Evolutionary conservation across 2,797 vertebrate species (phyloP).

Genomic region (Epinephelus coioides): DNA sequence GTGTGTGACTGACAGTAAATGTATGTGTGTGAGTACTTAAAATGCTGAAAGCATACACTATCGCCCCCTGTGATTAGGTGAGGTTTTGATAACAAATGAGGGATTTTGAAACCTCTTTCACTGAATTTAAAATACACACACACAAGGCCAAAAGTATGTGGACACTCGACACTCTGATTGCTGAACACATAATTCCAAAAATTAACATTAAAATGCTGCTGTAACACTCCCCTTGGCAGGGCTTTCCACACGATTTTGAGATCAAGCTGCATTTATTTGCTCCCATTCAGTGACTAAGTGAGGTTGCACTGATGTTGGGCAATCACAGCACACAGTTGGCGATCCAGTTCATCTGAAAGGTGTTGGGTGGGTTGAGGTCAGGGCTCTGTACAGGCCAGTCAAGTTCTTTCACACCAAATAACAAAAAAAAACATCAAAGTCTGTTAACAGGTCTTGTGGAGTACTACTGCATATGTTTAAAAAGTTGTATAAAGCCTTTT

Average conservation of each 20-base stretch:
- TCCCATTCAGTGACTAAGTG: slow-evolving; percentile 3
- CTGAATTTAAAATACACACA: slow-evolving; percentile 20
- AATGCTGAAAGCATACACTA: slow-evolving; percentile 44
- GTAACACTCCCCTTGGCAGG: neutral
- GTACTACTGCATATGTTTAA: neutral
- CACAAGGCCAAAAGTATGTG: slow-evolving; percentile 13
- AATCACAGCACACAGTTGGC: neutral
- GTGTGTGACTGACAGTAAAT: slow-evolving; percentile 49
- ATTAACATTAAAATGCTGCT: neutral
- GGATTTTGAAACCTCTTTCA: slow-evolving; percentile 5
- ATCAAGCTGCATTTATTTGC: neutral
- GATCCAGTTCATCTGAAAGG: neutral
- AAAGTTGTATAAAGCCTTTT: neutral
- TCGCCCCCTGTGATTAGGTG: neutral
- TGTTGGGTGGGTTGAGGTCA: neutral
- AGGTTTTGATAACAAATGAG: slow-evolving; percentile 17
- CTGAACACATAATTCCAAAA: neutral
- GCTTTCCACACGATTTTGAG: neutral
- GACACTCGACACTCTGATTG: slow-evolving; percentile 7
- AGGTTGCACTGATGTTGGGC: neutral
- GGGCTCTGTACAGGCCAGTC: neutral
- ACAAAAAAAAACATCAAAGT: neutral
- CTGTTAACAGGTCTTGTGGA: neutral
- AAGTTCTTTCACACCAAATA: neutral
- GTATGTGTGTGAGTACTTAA: slow-evolving; percentile 25